Evolutionary conservation across 2,113 vertebrate species (phyloP), one percentile per base, ranked within the genome.

Genomic region (Phyllopteryx taeniolatus): DNA sequence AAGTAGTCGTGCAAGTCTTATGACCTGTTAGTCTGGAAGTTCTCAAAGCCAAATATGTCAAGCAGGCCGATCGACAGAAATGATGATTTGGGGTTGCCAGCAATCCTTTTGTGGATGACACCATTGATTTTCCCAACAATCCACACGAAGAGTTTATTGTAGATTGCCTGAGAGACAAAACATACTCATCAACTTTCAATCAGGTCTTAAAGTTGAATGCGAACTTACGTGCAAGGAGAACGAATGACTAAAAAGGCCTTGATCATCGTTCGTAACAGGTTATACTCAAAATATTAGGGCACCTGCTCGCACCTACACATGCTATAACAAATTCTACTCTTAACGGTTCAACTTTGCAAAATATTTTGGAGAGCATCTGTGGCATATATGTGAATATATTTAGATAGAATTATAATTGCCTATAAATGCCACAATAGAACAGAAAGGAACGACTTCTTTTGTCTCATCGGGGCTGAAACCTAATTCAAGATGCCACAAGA

Each of bases 101-200:
- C 94, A 0, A 94, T 91, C 20, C 96, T 95, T 71, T 96, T 96
- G 83, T 96, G 98, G 88, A 99, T 99, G 0, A 96, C 98, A 0
- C 94, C 96, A 0, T 99, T 99, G 88, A 99, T 98, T 92, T 99
- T 99, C 83, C 98, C 98, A 83, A 99, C 98, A 0, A 99, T 99
- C 96, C 98, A 99, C 70, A 99, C 96, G 0, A 99, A 99, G 53
- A 98, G 87, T 6, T 97, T 89, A 4, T 97, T 96, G 0, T 99
- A 99, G 77, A 99, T 99, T 1, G 97, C 98, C 98, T 98, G 85
- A 17, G 43, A 27, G 44, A 47, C 12, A 76, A 75, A 9, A 14
- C 65, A 73, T 69, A 81, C 68, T 17, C 42, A 33, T 35, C 11
- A 70, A 15, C 15, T 8, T 33, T 22, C 62, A 43, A 12, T 64